Evolutionary conservation across 2,888 invertebrate genomes (phyloP).

Genomic region (Torymus tubicola): DNA sequence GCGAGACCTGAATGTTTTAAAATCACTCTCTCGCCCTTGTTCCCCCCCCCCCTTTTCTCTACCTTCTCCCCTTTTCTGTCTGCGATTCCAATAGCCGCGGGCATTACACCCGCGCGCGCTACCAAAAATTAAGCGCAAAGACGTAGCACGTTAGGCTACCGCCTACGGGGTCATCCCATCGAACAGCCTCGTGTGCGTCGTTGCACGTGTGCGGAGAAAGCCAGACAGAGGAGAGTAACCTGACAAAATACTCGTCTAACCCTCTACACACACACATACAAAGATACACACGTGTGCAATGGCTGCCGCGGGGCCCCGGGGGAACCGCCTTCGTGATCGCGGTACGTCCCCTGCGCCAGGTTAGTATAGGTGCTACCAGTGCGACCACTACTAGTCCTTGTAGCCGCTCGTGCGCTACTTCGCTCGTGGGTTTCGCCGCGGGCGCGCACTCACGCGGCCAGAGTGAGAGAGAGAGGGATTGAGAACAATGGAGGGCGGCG

Average conservation of each 20-base stretch:
- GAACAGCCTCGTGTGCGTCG: not conserved
- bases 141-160: not conserved
- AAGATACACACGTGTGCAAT: not conserved
- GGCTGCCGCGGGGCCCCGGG: slow-evolving; percentile 53
- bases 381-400: not conserved
- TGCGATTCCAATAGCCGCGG: not conserved
- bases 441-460: too few species aligned
- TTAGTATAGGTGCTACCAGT: slow-evolving; percentile 61
- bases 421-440: slow-evolving; percentile 25
- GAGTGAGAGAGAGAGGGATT: too few species aligned
- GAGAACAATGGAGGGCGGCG: not conserved
- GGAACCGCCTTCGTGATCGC: slow-evolving; percentile 67
- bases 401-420: not conserved
- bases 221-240: too few species aligned
- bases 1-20: too few species aligned
- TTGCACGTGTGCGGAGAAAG: not conserved
- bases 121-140: slow-evolving; percentile 48
- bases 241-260: too few species aligned
- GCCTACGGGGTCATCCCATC: not conserved
- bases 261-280: too few species aligned
- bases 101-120: slow-evolving; percentile 3
- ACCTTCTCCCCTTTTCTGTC: too few species aligned
- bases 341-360: slow-evolving; percentile 65
- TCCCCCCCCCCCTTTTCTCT: too few species aligned
- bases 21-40: too few species aligned